Conservation (phyloP, 2,888 invertebrate genomes). For the Leucoma salicis region DNA sequence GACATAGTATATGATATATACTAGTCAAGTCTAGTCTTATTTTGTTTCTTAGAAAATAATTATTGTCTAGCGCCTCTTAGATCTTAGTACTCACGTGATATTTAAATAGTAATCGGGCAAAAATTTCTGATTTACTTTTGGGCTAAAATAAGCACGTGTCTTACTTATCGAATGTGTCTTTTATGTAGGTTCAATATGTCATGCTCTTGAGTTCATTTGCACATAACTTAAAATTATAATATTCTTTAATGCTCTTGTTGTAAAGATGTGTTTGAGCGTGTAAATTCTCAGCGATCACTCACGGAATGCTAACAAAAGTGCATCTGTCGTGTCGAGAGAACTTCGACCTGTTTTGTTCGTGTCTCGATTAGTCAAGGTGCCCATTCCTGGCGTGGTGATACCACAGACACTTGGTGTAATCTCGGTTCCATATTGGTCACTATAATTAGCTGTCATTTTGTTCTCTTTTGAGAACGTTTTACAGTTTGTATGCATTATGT, state of each 20-base stretch:
- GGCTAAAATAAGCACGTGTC: no score
- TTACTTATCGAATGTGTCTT: no score
- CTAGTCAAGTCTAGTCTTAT: no score
- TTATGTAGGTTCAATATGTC: slow-evolving; percentile 4
- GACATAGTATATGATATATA: no score
- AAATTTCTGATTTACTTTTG: no score
- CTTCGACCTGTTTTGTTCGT: slow-evolving; percentile 53
- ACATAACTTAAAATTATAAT: neutral
- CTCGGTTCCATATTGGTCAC: slow-evolving; percentile 63
- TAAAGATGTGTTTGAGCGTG: slow-evolving; percentile 17
- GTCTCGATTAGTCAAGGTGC: slow-evolving; percentile 72
- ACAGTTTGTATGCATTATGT: slow-evolving; percentile 31
- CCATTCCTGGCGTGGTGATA: slow-evolving; percentile 63
- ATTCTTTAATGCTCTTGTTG: slow-evolving; percentile 14
- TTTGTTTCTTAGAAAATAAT: no score
- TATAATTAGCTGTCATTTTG: slow-evolving; percentile 68
- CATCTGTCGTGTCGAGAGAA: slow-evolving; percentile 40
- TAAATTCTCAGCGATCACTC: slow-evolving; percentile 27
- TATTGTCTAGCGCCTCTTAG: no score
- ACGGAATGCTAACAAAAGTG: slow-evolving; percentile 37
- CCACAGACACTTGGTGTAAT: slow-evolving; percentile 62
- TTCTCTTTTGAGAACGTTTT: slow-evolving; percentile 58
- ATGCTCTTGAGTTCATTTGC: slow-evolving; percentile 3
- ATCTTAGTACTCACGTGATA: no score
- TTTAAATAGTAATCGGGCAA: no score